These are phyloP conservation scores for Solenodon paradoxus DNA, from an alignment of 2,113 vertebrate genomes.

Conservation along the genomic window DNA sequence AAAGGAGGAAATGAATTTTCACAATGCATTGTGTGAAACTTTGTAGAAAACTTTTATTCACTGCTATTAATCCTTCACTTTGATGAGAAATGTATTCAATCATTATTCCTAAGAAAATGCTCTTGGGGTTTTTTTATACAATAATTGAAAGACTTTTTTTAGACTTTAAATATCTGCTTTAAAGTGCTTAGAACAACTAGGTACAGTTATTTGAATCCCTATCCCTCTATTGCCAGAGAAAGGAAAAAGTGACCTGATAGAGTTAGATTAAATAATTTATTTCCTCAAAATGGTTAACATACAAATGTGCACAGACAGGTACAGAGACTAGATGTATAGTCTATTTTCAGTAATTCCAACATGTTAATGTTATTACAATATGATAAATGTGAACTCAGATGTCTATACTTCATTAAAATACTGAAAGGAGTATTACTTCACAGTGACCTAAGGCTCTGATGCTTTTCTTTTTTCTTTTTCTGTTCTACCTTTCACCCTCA, in stretches of 20 bases:
- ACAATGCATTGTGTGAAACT: constrained; percentile 23
- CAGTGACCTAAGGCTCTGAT: constrained; percentile 3
- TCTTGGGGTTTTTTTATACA: constrained; percentile 40
- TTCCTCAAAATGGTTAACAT: constrained; percentile 32
- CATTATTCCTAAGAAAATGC: constrained; percentile 62
- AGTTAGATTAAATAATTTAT: constrained; percentile 27
- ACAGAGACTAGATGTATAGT: background rate
- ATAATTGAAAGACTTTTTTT: constrained; percentile 48
- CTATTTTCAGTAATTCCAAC: background rate
- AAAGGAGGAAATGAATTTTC: constrained; percentile 46
- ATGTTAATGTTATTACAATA: background rate
- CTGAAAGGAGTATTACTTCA: constrained; percentile 26
- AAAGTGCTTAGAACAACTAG: constrained; percentile 27
- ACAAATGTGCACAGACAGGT: background rate
- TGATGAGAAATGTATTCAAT: constrained; percentile 66
- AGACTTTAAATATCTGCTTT: constrained; percentile 53
- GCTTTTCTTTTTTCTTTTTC: background rate
- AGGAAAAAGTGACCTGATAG: background rate
- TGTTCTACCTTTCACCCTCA: background rate
- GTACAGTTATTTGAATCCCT: constrained; percentile 15
- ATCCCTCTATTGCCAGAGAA: constrained; percentile 24
- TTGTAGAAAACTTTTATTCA: constrained; percentile 55
- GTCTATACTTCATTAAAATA: background rate
- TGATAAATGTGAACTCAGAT: background rate
- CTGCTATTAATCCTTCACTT: constrained; percentile 63